Evolutionary conservation across 2,888 invertebrate species (phyloP).

Genomic region (Elmis aenea): DNA sequence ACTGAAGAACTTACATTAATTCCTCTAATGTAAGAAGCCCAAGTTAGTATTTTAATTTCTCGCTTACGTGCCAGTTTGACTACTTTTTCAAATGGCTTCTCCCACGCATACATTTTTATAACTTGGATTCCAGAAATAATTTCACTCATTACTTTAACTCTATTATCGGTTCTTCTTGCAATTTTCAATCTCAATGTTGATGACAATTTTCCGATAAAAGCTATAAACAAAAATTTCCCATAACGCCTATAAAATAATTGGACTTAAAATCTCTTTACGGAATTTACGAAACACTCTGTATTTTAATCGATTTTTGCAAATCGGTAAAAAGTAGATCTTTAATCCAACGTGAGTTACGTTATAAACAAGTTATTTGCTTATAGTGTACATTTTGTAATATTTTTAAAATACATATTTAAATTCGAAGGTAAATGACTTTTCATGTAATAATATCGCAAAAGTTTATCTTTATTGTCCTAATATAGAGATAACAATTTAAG

Average conservation of each 20-base stretch:
- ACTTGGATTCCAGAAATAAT: constrained; percentile 64
- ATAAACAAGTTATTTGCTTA: no score
- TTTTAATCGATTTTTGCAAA: no score
- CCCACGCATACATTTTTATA: constrained; percentile 73
- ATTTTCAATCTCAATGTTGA: constrained; percentile 38
- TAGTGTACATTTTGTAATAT: no score
- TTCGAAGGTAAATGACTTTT: no score
- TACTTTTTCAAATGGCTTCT: constrained; percentile 55
- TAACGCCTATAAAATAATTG: neutral
- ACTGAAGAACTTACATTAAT: constrained; percentile 68
- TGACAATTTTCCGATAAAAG: constrained; percentile 23
- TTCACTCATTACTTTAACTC: constrained; percentile 65
- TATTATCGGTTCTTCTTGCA: constrained; percentile 53
- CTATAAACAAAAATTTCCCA: constrained; percentile 16
- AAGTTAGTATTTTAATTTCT: constrained; percentile 28
- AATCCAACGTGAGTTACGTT: no score
- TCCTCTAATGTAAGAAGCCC: constrained; percentile 57
- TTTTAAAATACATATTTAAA: no score
- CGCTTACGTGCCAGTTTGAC: constrained; percentile 16
- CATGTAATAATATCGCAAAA: no score
- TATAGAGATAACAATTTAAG: no score
- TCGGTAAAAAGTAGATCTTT: no score
- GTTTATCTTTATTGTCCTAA: no score
- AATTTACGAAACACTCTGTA: no score
- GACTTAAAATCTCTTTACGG: no score